A percentile compares a stretch with the other conserved stretches of the same genome.
Conservation (phyloP, 2,113 vertebrate genomes). For the Aplodontia rufa region DNA sequence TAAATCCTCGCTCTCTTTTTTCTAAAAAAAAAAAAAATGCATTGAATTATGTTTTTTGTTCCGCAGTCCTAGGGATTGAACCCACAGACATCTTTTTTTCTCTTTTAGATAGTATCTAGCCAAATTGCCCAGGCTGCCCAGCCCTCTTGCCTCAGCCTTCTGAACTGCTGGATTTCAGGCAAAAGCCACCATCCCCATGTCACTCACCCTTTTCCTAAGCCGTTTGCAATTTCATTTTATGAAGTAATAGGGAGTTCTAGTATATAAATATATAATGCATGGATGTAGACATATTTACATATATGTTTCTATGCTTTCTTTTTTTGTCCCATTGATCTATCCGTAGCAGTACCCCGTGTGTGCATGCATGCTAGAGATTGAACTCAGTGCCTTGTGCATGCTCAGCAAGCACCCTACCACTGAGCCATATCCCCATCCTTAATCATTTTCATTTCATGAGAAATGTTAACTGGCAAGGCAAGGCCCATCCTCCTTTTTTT, state of each 20-base stretch:
- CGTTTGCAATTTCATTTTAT: conserved; percentile 7
- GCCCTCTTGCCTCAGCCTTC: too few relatives aligned
- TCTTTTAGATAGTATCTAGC: too few relatives aligned
- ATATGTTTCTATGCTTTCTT: not conserved
- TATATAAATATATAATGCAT: not conserved
- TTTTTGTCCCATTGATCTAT: not conserved
- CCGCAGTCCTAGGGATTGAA: too few relatives aligned
- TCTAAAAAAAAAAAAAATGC: too few relatives aligned
- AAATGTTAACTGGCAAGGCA: not conserved
- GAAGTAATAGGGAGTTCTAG: not conserved
- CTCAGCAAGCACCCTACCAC: too few relatives aligned
- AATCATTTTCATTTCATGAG: not conserved
- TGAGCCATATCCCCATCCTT: too few relatives aligned
- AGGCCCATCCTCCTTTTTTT: not conserved
- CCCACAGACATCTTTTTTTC: too few relatives aligned
- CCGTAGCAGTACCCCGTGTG: not conserved
- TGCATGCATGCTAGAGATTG: too few relatives aligned
- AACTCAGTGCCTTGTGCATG: too few relatives aligned
- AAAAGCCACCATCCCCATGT: not conserved
- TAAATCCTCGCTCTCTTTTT: not conserved
- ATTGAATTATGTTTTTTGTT: too few relatives aligned
- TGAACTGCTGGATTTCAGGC: too few relatives aligned
- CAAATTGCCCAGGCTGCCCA: too few relatives aligned
- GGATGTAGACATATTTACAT: not conserved
- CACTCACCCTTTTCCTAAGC: not conserved